Evolutionary conservation across 2,888 invertebrate genomes (phyloP).

Genomic region (Philereme transversata): DNA sequence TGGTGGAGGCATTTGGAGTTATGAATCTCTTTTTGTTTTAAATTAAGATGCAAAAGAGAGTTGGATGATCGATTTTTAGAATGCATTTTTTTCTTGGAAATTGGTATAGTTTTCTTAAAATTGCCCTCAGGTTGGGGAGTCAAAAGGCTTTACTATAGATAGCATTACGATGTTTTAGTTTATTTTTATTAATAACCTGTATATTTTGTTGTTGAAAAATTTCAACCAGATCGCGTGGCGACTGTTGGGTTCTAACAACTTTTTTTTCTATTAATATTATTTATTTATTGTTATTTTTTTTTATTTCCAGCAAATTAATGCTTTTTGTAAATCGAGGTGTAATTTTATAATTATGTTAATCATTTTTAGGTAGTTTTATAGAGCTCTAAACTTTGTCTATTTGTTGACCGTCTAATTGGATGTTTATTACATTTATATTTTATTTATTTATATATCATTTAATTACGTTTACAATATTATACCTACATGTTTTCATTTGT

Average conservation of each 20-base stretch:
- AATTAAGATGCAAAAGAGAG: slow-evolving; percentile 5
- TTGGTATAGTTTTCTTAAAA: slow-evolving; percentile 44
- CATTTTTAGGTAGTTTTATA: slow-evolving; percentile 29
- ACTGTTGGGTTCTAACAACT: background rate
- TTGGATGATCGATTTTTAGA: slow-evolving; percentile 44
- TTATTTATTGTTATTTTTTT: slow-evolving; percentile 27
- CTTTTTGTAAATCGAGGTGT: background rate
- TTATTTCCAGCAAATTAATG: slow-evolving; percentile 34
- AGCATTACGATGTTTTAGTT: slow-evolving; percentile 14
- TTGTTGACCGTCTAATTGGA: background rate
- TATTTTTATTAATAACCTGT: slow-evolving; percentile 8
- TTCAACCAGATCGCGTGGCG: background rate
- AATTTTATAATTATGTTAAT: slow-evolving; percentile 14
- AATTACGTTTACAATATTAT: no score
- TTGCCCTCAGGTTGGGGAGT: slow-evolving; percentile 12
- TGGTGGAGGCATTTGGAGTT: slow-evolving; percentile 30
- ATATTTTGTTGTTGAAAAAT: slow-evolving; percentile 3
- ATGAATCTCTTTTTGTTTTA: slow-evolving; percentile 17
- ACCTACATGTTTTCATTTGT: no score
- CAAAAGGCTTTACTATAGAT: slow-evolving; percentile 2
- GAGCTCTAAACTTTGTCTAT: slow-evolving; percentile 10
- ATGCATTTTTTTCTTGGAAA: slow-evolving; percentile 47
- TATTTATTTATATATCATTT: no score
- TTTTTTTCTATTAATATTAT: slow-evolving; percentile 5
- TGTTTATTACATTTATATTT: no score